A percentile compares a stretch with the other conserved stretches of the same genome.
These are phyloP conservation scores for Dendrolimus houi DNA, from an alignment of 2,888 invertebrate species.

Conservation along the genomic window DNA sequence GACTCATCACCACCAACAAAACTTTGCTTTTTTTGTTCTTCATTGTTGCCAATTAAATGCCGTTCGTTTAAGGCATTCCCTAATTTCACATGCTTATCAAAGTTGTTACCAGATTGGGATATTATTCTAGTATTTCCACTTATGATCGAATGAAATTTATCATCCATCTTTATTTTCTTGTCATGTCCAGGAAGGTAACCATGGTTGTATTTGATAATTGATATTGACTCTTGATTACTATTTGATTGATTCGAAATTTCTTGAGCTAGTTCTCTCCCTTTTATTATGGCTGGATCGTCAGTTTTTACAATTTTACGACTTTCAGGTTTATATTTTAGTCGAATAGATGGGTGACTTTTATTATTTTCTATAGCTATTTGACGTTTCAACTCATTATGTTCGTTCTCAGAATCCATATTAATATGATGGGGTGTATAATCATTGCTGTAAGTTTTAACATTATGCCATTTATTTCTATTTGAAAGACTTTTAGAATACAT, in stretches of 20 bases:
- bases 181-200: slow-evolving; percentile 38
- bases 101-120: slow-evolving; percentile 21
- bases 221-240: slow-evolving; percentile 30
- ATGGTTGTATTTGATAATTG: slow-evolving; percentile 52
- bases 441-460: slow-evolving; percentile 51
- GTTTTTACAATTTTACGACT: slow-evolving; percentile 25
- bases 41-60: slow-evolving; percentile 36
- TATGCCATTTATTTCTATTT: slow-evolving; percentile 54
- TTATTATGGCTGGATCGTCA: slow-evolving; percentile 27
- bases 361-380: slow-evolving; percentile 26
- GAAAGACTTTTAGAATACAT: slow-evolving; percentile 44
- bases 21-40: slow-evolving; percentile 42
- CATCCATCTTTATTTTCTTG: slow-evolving; percentile 13
- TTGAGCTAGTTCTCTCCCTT: slow-evolving; percentile 40
- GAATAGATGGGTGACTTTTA: slow-evolving; percentile 34
- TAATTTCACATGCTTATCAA: slow-evolving; percentile 53
- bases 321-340: slow-evolving; percentile 42
- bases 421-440: slow-evolving; percentile 47
- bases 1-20: slow-evolving; percentile 50
- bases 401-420: slow-evolving; percentile 25
- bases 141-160: slow-evolving; percentile 10
- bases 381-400: slow-evolving; percentile 14
- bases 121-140: slow-evolving; percentile 12
- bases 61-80: slow-evolving; percentile 60
- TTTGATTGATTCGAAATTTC: slow-evolving; percentile 44